Percentiles rank a stretch among this genome's conserved stretches.
These are phyloP conservation scores for Podarcis raffonei DNA, from an alignment of 2,113 vertebrate genomes.

Conservation along the genomic window DNA sequence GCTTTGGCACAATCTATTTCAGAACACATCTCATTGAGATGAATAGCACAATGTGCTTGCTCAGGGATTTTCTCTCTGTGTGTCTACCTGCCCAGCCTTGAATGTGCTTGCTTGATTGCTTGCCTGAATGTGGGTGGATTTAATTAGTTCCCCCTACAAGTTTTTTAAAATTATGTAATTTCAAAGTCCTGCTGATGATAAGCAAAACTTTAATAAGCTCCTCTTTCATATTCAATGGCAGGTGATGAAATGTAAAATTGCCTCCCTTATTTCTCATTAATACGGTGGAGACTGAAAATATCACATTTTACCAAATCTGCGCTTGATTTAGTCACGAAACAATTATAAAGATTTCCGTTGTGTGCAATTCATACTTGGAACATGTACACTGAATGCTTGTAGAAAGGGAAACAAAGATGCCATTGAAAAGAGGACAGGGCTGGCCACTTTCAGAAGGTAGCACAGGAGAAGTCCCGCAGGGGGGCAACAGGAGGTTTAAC, in stretches of 20 bases:
- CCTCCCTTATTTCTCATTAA: conserved; percentile 26
- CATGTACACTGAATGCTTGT: neutral
- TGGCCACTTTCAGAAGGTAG: no score
- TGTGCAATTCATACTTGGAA: conserved; percentile 23
- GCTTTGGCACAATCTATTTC: neutral
- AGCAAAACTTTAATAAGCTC: neutral
- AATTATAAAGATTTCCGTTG: neutral
- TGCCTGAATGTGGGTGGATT: conserved; percentile 12
- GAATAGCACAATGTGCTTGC: neutral
- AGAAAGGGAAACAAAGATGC: neutral
- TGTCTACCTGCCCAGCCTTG: conserved; percentile 9
- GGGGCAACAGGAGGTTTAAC: neutral
- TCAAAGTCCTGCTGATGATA: conserved; percentile 25
- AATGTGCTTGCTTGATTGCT: neutral
- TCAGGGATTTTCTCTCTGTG: neutral
- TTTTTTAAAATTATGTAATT: conserved; percentile 26
- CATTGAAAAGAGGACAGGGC: neutral
- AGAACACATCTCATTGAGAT: neutral
- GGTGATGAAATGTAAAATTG: conserved; percentile 40
- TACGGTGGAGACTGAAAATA: neutral
- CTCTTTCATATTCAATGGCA: neutral
- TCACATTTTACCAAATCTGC: neutral
- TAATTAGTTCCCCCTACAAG: conserved; percentile 15
- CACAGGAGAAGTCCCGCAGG: neutral
- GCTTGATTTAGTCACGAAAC: conserved; percentile 18